phyloP scores from a whole-genome alignment of 35 echinoderm and acorn worm species.

The Patiria miniata region DNA sequence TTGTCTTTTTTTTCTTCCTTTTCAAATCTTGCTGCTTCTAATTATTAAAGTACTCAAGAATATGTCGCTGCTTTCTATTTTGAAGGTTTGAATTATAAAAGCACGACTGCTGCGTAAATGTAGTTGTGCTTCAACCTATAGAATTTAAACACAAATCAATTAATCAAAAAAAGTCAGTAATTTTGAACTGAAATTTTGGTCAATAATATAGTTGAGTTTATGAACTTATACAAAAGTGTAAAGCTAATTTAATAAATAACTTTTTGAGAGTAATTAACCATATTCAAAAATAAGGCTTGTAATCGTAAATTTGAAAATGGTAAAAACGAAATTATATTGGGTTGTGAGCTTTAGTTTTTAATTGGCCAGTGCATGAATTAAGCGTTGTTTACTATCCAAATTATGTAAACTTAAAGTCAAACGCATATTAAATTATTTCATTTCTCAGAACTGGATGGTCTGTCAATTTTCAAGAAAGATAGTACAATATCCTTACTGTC shows the following conservation, averaged over 20 bases:
- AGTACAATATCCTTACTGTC: no score
- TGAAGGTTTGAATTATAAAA: no score
- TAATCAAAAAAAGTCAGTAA: background rate
- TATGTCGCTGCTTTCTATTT: slow-evolving; percentile 12
- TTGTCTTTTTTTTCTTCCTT: background rate
- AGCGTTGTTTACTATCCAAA: background rate
- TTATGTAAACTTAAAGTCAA: background rate
- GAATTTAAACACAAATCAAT: background rate
- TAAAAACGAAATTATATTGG: background rate
- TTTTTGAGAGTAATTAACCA: background rate
- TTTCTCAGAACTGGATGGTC: no score
- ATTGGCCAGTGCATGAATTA: background rate
- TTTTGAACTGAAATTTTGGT: background rate
- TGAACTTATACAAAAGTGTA: background rate
- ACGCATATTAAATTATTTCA: background rate
- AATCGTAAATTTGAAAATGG: background rate
- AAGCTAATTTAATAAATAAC: background rate
- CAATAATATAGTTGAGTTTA: background rate
- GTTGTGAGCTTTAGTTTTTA: background rate
- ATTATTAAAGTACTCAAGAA: background rate
- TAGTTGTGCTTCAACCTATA: background rate
- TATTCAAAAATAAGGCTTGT: background rate
- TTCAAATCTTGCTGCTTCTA: background rate
- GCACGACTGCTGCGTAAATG: no score
- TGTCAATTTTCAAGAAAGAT: no score